phyloP scores from a whole-genome alignment of 2,797 vertebrate genomes.

The Cryptoprocta ferox region DNA sequence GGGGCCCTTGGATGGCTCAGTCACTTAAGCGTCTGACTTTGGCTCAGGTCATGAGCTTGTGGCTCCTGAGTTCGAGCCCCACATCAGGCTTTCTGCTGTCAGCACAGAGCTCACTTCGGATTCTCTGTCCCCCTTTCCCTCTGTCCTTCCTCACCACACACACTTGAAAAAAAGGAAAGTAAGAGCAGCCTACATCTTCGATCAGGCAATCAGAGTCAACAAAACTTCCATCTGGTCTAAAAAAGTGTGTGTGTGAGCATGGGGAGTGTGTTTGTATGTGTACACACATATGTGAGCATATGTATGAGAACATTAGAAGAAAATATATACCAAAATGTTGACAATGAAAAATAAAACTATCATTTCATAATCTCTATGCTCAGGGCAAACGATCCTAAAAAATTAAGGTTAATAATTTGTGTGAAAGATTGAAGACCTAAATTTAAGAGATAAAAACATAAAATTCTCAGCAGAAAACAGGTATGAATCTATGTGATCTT shows the following conservation, averaged over 20 bases:
- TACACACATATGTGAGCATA: neutral
- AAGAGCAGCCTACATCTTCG: neutral
- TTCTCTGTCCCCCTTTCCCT: no score
- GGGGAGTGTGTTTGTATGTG: neutral
- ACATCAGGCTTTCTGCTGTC: no score
- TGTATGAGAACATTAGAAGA: neutral
- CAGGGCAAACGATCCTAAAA: constrained; percentile 2
- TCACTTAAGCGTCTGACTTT: no score
- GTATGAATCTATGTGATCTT: neutral
- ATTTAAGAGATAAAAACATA: neutral
- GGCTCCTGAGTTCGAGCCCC: no score
- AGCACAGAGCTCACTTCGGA: no score
- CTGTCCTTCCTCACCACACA: no score
- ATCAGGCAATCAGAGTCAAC: neutral
- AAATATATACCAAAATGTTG: constrained; percentile 16
- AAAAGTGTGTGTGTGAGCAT: neutral
- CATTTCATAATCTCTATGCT: constrained; percentile 7
- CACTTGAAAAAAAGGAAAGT: no score
- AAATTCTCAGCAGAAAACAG: neutral
- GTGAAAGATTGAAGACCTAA: constrained; percentile 29
- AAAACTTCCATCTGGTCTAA: neutral
- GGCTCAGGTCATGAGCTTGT: no score
- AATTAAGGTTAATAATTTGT: neutral
- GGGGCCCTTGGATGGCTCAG: no score
- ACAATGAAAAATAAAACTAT: constrained; percentile 1